These are phyloP conservation scores for Hyles lineata DNA, from an alignment of 2,888 invertebrate species.

Conservation along the genomic window DNA sequence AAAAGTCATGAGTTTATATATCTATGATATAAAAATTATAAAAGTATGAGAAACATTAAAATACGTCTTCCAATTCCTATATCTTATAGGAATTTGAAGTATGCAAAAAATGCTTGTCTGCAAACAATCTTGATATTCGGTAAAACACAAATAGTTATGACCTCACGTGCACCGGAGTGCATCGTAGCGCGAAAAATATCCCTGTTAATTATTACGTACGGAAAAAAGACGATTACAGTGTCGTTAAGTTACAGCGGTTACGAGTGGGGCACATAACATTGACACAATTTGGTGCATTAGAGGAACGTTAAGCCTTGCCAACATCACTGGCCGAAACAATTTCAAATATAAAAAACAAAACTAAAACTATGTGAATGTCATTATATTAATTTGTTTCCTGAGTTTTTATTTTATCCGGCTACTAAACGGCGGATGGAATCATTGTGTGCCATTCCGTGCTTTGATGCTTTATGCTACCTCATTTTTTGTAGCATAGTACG, in stretches of 20 bases:
- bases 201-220: slow-evolving; percentile 64
- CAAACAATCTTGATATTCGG: slow-evolving; percentile 41
- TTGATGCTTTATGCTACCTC: neutral
- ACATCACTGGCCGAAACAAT: slow-evolving; percentile 45
- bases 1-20: neutral
- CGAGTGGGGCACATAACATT: slow-evolving; percentile 71
- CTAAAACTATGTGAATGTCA: slow-evolving; percentile 58
- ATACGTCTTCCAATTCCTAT: neutral
- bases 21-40: neutral
- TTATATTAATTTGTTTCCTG: slow-evolving; percentile 58
- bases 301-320: slow-evolving; percentile 49
- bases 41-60: neutral
- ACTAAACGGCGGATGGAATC: slow-evolving; percentile 16
- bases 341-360: slow-evolving; percentile 31
- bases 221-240: slow-evolving; percentile 68
- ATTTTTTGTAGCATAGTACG: neutral
- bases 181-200: slow-evolving; percentile 80
- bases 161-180: slow-evolving; percentile 77
- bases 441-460: neutral
- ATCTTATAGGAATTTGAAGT: neutral
- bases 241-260: slow-evolving; percentile 58
- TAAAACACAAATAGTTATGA: slow-evolving; percentile 63
- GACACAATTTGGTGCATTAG: slow-evolving; percentile 70
- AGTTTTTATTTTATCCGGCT: slow-evolving; percentile 31
- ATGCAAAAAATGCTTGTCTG: neutral